Conservation (phyloP, 2,888 invertebrate species). For the Lydus trimaculatus region DNA sequence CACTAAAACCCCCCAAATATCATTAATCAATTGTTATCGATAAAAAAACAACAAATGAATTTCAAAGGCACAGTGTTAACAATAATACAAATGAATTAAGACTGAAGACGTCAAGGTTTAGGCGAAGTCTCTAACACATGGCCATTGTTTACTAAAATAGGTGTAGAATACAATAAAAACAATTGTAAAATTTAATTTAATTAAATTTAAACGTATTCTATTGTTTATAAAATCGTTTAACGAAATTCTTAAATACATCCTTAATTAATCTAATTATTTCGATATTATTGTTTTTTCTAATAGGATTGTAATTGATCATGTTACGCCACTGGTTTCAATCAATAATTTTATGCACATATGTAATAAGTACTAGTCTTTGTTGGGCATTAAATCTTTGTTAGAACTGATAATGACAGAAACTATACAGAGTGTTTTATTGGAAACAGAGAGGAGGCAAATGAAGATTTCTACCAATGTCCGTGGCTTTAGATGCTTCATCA, state of each 20-base stretch:
- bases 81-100: background rate
- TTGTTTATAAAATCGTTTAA: background rate
- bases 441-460: background rate
- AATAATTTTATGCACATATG: slow-evolving; percentile 9
- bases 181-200: background rate
- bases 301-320: background rate
- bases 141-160: slow-evolving; percentile 26
- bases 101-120: slow-evolving; percentile 11
- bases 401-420: background rate
- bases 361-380: slow-evolving; percentile 1
- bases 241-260: background rate
- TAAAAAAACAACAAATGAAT: background rate
- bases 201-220: background rate
- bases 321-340: slow-evolving; percentile 5
- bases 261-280: background rate
- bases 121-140: slow-evolving; percentile 1
- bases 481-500: too few species aligned
- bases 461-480: too few species aligned
- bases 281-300: background rate
- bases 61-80: background rate
- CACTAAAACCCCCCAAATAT: background rate
- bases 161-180: background rate
- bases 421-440: background rate
- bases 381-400: background rate
- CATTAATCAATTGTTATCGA: background rate